A percentile compares a stretch with the other conserved stretches of the same genome.
Conservation (phyloP, 2,888 invertebrate species). For the Drosophila conformis region DNA sequence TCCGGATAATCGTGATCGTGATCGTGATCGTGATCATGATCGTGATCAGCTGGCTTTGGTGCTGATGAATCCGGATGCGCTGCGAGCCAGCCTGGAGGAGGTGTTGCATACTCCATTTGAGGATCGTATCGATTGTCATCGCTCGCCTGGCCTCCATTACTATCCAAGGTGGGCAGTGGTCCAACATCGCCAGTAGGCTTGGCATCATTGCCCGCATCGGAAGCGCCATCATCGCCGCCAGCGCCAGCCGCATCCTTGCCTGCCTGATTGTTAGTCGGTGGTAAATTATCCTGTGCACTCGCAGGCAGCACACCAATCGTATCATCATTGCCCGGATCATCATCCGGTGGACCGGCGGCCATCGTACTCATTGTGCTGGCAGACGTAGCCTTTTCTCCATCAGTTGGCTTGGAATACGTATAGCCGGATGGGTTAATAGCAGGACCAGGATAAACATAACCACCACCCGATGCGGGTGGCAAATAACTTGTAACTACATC, state of each 20-base stretch:
- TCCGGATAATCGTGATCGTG: constrained; percentile 60
- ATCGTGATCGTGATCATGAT: constrained; percentile 54
- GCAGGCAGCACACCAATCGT: constrained; percentile 77
- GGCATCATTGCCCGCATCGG: constrained; percentile 18
- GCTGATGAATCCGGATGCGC: constrained; percentile 74
- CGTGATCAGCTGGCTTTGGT: constrained; percentile 65
- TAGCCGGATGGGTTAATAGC: constrained; percentile 48
- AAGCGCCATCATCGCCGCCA: constrained; percentile 8
- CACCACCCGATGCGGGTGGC: constrained; percentile 81
- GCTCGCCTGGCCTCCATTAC: constrained; percentile 45
- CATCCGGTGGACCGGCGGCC: constrained; percentile 43
- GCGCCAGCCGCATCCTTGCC: constrained; percentile 38
- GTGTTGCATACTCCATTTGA: constrained; percentile 82
- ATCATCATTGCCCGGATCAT: constrained; percentile 65
- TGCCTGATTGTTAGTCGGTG: constrained; percentile 46
- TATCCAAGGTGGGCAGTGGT: constrained; percentile 48
- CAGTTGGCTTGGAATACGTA: constrained; percentile 58
- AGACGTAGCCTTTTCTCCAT: constrained; percentile 67
- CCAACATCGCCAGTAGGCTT: constrained; percentile 24
- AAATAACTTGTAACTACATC: constrained; percentile 81
- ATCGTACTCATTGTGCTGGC: constrained; percentile 65
- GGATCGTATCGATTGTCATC: constrained; percentile 76
- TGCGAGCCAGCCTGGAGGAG: constrained; percentile 83
- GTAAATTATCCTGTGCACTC: constrained; percentile 72
- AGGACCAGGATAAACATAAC: constrained; percentile 67